These are phyloP conservation scores for Melieria crassipennis DNA, from an alignment of 2,888 invertebrate genomes.

Conservation along the genomic window DNA sequence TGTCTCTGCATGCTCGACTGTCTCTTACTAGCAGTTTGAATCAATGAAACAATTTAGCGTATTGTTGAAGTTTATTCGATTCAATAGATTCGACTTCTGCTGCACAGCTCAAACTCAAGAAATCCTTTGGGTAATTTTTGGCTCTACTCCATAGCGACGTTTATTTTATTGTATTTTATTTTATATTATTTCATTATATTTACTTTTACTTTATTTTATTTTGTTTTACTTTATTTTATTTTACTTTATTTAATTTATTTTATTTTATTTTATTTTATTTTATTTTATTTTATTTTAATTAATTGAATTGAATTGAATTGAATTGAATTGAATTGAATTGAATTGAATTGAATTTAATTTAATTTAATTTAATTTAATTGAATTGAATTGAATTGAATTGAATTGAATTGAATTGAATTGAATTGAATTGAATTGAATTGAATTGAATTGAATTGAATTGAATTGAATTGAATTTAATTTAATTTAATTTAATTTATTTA, in stretches of 20 bases:
- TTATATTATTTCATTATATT: not conserved
- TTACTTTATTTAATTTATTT: not conserved
- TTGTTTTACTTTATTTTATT: not conserved
- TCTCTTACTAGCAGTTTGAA: no score
- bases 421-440: not conserved
- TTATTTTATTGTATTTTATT: not conserved
- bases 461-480: not conserved
- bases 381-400: no score
- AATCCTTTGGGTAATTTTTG: no score
- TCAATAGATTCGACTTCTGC: no score
- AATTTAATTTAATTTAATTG: not conserved
- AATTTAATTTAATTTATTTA: not conserved
- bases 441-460: not conserved
- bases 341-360: no score
- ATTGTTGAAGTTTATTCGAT: no score
- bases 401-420: not conserved
- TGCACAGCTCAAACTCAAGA: no score
- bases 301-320: no score
- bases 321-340: no score
- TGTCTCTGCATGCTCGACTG: no score
- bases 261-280: conserved; percentile 1
- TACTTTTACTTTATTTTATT: not conserved
- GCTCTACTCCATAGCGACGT: no score
- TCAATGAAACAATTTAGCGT: no score
- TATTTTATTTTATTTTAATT: not conserved